These are phyloP conservation scores for Apodemia zela DNA, from an alignment of 2,888 invertebrate genomes.

Conservation along the genomic window DNA sequence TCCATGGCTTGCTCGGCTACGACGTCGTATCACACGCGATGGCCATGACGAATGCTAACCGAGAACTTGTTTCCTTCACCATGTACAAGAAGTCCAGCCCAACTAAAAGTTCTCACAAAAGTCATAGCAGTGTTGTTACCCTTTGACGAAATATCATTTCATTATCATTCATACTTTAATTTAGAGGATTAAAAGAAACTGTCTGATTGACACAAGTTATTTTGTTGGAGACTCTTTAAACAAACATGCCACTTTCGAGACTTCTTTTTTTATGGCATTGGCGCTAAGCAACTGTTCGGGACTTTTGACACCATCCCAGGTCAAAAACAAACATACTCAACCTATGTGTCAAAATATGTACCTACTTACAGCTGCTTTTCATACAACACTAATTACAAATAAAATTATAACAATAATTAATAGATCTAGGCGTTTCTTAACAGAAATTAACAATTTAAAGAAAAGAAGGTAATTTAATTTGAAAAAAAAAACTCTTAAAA, in stretches of 20 bases:
- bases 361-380: background rate
- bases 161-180: background rate
- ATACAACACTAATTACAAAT: background rate
- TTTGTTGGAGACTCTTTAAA: background rate
- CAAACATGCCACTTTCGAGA: background rate
- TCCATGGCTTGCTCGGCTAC: constrained; percentile 70
- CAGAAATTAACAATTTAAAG: no score
- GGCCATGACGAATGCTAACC: constrained; percentile 74
- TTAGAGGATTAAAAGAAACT: background rate
- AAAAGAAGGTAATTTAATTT: no score
- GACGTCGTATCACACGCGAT: constrained; percentile 74
- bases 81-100: constrained; percentile 68
- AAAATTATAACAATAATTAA: background rate
- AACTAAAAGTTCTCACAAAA: constrained; percentile 42
- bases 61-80: constrained; percentile 70
- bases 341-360: no score
- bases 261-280: no score
- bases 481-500: no score
- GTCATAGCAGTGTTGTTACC: constrained; percentile 52
- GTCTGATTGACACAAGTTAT: background rate
- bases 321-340: no score
- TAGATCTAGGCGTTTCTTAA: no score
- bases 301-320: no score
- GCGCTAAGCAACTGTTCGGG: no score
- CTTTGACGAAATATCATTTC: constrained; percentile 40